A percentile compares a stretch with the other conserved stretches of the same genome.
Conservation (phyloP, 1,140 invertebrate species). For the Euglossa dilemma region DNA sequence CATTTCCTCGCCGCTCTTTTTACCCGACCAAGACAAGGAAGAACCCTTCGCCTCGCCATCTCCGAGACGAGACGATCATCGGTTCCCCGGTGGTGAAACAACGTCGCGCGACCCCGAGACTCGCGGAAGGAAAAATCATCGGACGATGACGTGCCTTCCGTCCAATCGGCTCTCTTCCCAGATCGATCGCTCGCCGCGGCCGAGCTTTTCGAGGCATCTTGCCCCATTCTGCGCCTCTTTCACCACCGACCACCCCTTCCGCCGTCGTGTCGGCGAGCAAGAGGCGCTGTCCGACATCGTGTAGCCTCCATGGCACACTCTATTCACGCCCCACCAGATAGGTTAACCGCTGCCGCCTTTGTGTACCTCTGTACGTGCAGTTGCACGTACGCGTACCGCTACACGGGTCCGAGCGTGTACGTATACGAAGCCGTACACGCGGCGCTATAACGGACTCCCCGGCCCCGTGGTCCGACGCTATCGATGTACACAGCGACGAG, state of each 20-base stretch:
- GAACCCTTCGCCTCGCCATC: too few species aligned
- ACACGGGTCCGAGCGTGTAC: not conserved
- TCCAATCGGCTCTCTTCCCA: not conserved
- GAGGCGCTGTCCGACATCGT: conserved; percentile 73
- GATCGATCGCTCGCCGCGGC: conserved; percentile 32
- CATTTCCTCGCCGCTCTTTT: not conserved
- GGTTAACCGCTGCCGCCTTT: conserved; percentile 73
- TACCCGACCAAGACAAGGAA: too few species aligned
- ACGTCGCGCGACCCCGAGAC: not conserved
- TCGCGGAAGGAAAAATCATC: conserved; percentile 12
- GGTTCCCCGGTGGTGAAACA: too few species aligned
- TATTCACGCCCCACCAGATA: conserved; percentile 77
- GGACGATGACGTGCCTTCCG: not conserved
- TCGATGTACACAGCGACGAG: conserved; percentile 63
- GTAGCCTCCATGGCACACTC: conserved; percentile 72
- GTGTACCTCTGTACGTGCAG: conserved; percentile 38
- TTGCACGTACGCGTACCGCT: not conserved
- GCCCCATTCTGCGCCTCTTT: conserved; percentile 38
- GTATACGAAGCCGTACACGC: not conserved
- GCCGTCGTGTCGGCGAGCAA: conserved; percentile 69
- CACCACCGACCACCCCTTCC: conserved; percentile 55
- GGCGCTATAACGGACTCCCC: conserved; percentile 37
- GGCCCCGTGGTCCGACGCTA: conserved; percentile 27
- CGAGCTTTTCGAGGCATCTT: conserved; percentile 28
- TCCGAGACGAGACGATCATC: too few species aligned